Evolutionary conservation across 2,888 invertebrate species (phyloP), one percentile per base, ranked within the genome.

Genomic region (Sphinx pinastri): DNA sequence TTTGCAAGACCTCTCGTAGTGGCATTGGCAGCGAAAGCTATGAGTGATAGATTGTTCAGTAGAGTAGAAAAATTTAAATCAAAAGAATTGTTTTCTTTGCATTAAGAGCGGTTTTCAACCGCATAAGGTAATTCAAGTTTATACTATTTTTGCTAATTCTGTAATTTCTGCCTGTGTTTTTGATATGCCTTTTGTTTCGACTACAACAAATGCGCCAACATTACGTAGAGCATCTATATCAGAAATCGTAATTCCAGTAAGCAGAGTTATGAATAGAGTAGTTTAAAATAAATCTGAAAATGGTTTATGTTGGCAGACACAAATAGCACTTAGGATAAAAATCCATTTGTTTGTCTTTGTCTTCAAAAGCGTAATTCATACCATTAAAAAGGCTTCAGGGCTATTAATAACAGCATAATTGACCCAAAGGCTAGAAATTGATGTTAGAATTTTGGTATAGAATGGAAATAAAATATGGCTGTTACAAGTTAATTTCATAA

Each of bases 351-450:
- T 60, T 60, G 45, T 47, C 60, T 45, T 60, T 60, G 47, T 60
- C 45, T 45, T n/a, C 16, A 47, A 60, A 60, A 10, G 47, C 60
- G 60, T 60, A 16, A 60, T 60, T 60, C 12, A 47, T 47, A 47
- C 10, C 12, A 60, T 60, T 60, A 47, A 60, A 38, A 60, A 60
- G 47, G 78, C 72, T 73, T 74, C 71, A 72, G 67, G 76, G 16
- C 16, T 38, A 60, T 60, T 11, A 47, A 60, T 47, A 60, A 45
- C 16, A 5, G 11, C 16, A 47, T 16, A 60, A 47, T 60, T 60
- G 16, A 16, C 16, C 47, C 11, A 60, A 60, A 60, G 5, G 16
- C 47, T 45, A 38, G 38, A n/a, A 45, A 59, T 59, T 60, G 16
- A 16, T 47, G 60, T 60, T 16, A n/a, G 11, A n/a, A 45, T n/a